Base-by-base conservation (phyloP, 2,113 vertebrate genomes). In the Seriola quinqueradiata region DNA sequence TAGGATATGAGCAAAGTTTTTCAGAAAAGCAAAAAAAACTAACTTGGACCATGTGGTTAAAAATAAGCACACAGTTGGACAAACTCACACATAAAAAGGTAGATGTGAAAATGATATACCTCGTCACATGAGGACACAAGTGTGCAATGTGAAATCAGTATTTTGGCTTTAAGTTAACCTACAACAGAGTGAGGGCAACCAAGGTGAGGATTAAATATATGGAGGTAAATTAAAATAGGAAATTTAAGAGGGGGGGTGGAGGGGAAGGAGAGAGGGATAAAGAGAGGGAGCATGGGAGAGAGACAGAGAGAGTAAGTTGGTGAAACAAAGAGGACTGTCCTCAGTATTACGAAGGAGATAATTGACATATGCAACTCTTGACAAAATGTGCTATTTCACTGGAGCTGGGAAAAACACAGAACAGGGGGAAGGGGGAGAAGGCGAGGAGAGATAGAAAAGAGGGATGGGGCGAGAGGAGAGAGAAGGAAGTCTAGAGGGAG, bases 301-400 rank as follows among this genome's bases (percentile, higher is more conserved):
- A 66, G 58, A 77, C 34, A 67, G 60, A 70, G 58, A 58, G 81
- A 65, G 67, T 52, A 64, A 84, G 70, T 75, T 69, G 34, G 59
- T 14, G 42, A 84, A 86, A 90, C 73, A 89, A 91, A 86, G 70
- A 92, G 73, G 68, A 90, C 76, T 50, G 78, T 85, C 83, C 86
- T 89, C 58, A 76, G 70, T 82, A 85, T 89, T 89, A 89, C 60
- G 71, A 82, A 79, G 80, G 82, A 92, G 90, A 92, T 95, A 93
- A 95, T 95, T 95, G 94, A 95, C 94, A 95, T 92, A 93, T 94
- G 89, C 88, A 88, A 93, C 87, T 93, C 89, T 81, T 92, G 93
- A 92, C 90, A 94, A 92, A 94, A 93, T 89, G 90, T 92, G 89
- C 90, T 91, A 84, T 91, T 95, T 93, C 91, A 90, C 87, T 78